phyloP scores from a whole-genome alignment of 2,797 vertebrate species.

The Dicrostonyx torquatus region DNA sequence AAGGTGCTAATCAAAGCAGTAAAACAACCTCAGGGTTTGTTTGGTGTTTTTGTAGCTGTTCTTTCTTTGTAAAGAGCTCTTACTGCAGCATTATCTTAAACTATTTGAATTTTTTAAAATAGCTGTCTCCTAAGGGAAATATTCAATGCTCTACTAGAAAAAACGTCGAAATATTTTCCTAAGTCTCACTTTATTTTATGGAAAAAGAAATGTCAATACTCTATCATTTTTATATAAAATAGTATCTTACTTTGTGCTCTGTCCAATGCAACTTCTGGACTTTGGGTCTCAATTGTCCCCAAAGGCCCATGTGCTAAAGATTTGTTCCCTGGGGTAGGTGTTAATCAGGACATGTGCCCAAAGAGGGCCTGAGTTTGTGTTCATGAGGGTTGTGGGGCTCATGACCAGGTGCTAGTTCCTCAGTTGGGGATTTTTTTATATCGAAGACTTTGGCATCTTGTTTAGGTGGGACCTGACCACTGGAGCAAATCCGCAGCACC shows the following conservation, averaged over 20 bases:
- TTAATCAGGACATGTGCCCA: not conserved
- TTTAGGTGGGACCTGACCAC: not conserved
- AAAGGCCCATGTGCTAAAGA: not conserved
- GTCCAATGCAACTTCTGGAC: not conserved
- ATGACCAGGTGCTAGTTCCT: not conserved
- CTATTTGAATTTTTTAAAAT: constrained; percentile 27
- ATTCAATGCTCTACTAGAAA: not conserved
- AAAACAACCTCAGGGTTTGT: not conserved
- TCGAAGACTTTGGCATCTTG: not conserved
- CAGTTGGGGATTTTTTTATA: not conserved
- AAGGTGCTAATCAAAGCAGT: constrained; percentile 20
- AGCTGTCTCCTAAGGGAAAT: not conserved
- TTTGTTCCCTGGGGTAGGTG: not conserved
- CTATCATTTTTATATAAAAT: not conserved
- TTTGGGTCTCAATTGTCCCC: not conserved
- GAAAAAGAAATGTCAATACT: not conserved
- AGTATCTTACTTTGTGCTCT: not conserved
- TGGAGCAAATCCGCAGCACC: not conserved
- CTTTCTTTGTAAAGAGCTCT: constrained; percentile 14
- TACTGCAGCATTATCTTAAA: constrained; percentile 13
- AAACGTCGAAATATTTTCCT: not conserved
- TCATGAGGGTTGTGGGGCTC: not conserved
- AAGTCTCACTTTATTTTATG: not conserved
- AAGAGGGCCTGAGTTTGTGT: not conserved
- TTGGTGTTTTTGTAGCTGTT: not conserved